A percentile compares a stretch with the other conserved stretches of the same genome.
phyloP scores from a whole-genome alignment of 2,797 vertebrate genomes.

The Cirrhinus molitorella region DNA sequence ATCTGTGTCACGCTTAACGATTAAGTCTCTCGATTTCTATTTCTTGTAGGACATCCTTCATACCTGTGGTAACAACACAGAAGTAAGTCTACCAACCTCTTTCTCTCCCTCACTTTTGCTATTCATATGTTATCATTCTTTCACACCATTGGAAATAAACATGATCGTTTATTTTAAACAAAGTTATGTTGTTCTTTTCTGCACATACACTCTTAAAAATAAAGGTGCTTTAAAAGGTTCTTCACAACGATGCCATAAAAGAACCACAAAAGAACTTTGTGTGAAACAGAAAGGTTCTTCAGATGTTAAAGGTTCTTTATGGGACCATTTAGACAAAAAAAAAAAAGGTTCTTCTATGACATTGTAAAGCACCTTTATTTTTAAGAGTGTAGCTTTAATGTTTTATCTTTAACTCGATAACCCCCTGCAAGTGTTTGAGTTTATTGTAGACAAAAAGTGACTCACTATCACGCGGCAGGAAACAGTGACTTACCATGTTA shows the following conservation, averaged over 20 bases:
- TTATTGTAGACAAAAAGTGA: not conserved
- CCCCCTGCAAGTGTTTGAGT: not conserved
- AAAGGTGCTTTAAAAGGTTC: too few relatives aligned
- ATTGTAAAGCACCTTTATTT: too few relatives aligned
- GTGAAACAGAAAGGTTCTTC: too few relatives aligned
- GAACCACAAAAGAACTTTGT: too few relatives aligned
- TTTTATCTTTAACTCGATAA: constrained; percentile 16
- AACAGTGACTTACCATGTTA: not conserved
- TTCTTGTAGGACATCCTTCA: constrained; percentile 69
- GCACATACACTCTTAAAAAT: too few relatives aligned
- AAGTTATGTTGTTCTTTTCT: constrained; percentile 34
- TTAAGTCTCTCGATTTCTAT: not conserved
- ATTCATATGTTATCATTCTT: constrained; percentile 29
- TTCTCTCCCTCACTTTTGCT: constrained; percentile 29
- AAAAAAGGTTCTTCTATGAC: too few relatives aligned
- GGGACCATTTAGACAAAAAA: too few relatives aligned
- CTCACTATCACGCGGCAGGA: not conserved
- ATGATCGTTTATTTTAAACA: constrained; percentile 8
- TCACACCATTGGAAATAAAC: not conserved
- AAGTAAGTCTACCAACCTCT: constrained; percentile 62
- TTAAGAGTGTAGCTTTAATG: not conserved
- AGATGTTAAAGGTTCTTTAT: too few relatives aligned
- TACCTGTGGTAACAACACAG: constrained; percentile 67
- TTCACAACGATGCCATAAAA: too few relatives aligned
- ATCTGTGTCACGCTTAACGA: not conserved